Percentiles rank a stretch among this genome's conserved stretches.
phyloP scores from a whole-genome alignment of 2,113 vertebrate genomes.

The Brachionichthys hirsutus region DNA sequence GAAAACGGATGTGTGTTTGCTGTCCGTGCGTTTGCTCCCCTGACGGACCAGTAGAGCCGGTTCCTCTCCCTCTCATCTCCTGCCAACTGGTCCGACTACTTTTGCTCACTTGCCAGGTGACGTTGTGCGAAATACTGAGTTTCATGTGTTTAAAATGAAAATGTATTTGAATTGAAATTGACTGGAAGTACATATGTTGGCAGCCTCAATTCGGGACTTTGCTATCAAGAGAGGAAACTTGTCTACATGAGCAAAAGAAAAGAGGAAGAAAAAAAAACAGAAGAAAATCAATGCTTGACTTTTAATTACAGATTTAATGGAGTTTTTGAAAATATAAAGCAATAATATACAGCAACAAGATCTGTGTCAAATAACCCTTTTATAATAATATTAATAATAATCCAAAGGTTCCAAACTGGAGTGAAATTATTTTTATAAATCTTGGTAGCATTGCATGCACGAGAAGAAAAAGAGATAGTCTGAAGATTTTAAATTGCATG shows the following conservation, averaged over 20 bases:
- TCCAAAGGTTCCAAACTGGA: too few species aligned
- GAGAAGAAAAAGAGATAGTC: too few species aligned
- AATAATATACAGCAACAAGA: background rate
- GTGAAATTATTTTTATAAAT: too few species aligned
- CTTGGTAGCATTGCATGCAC: too few species aligned
- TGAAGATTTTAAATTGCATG: background rate
- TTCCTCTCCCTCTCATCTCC: slow-evolving; percentile 45
- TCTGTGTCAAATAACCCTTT: too few species aligned
- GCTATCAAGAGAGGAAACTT: slow-evolving; percentile 28
- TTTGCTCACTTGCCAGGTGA: slow-evolving; percentile 51
- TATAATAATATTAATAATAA: too few species aligned
- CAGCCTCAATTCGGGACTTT: slow-evolving; percentile 19
- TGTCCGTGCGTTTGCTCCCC: slow-evolving; percentile 31
- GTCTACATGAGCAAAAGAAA: slow-evolving; percentile 34
- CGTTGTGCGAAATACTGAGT: background rate
- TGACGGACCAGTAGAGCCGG: slow-evolving; percentile 59
- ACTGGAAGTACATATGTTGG: background rate
- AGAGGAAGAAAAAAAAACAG: slow-evolving; percentile 1
- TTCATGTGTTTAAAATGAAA: slow-evolving; percentile 16
- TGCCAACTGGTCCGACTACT: slow-evolving; percentile 55
- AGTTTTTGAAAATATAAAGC: background rate
- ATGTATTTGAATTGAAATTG: slow-evolving; percentile 47
- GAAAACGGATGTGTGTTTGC: slow-evolving; percentile 54
- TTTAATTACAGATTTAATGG: background rate
- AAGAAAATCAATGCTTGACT: background rate